Evolutionary conservation across 2,888 invertebrate species (phyloP), one percentile per base, ranked within the genome.

Genomic region (Agriopis leucophaearia): DNA sequence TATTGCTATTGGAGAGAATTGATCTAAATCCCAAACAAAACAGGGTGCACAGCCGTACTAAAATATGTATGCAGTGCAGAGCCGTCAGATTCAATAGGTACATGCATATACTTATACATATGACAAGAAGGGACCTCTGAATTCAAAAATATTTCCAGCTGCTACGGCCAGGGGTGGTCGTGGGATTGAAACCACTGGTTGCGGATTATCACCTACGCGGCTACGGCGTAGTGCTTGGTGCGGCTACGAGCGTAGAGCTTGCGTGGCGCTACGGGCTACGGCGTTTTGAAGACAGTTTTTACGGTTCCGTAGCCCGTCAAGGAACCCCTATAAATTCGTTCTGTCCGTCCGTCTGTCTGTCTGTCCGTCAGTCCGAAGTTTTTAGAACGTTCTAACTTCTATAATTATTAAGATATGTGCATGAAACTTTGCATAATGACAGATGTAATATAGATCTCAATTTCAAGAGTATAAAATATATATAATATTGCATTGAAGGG

Each of bases 141-240:
- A 27, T 9, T 52, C 15, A 15, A 42, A 55, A 27, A 42, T 44
- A 42, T 55, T 55, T 9, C 8, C 38, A 15, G 18, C 27, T 55
- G 9, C 13, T 12, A 13, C n/a, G 81, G 82, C 83, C 77, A 78
- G 82, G 85, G 59, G 50, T 45, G 45, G 55, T 56, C 91, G 92
- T 92, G 92, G 86, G 93, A 92, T 88, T 82, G 81, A 86, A 38
- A 87, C 91, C 85, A 76, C 85, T 88, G 88, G 91, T 84, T 87
- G 81, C 81, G 89, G 92, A 92, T 92, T 89, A 92, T 87, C 85
- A 82, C 78, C 89, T 89, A 90, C 90, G 87, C 79, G 79, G 82
- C 91, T 91, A 90, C 91, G 88, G 50, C 84, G 92, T 8, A 9
- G 38, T 91, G 91, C 91, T 76, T 77, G 72, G 69, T 73, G 72